A percentile compares a stretch with the other conserved stretches of the same genome.
Evolutionary conservation across 64 coral and sea anemone genomes (phyloP).

Genomic region (Actinia equina): DNA sequence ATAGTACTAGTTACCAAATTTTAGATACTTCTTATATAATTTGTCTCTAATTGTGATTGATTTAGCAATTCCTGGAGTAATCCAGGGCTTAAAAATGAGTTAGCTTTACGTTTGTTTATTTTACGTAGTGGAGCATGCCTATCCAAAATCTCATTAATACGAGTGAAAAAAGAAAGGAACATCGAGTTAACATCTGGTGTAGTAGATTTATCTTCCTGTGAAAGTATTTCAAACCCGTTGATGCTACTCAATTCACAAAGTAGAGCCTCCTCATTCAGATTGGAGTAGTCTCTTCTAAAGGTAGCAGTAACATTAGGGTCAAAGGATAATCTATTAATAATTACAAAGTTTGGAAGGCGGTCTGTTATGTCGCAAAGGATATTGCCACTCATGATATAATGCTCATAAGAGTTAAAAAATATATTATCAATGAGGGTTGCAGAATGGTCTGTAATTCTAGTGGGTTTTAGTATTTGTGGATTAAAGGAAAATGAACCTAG

Average conservation of each 20-base stretch:
- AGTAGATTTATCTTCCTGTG: neutral
- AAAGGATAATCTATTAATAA: too few relatives aligned
- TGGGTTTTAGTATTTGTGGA: conserved; percentile 31
- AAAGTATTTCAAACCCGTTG: too few relatives aligned
- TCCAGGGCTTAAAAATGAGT: neutral
- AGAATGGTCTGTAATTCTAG: conserved; percentile 13
- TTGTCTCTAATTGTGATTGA: conserved; percentile 26
- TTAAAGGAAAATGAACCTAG: conserved; percentile 19
- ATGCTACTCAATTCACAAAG: too few relatives aligned
- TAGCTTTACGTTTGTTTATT: conserved; percentile 1
- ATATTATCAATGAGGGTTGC: conserved; percentile 27
- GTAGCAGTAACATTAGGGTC: too few relatives aligned
- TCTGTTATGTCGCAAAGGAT: too few relatives aligned
- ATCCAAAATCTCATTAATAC: neutral
- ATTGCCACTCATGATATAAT: conserved; percentile 5
- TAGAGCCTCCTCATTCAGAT: too few relatives aligned
- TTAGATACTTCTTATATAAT: conserved; percentile 27
- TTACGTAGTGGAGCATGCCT: neutral
- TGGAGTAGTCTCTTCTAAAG: too few relatives aligned
- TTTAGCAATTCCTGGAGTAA: neutral
- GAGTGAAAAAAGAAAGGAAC: neutral
- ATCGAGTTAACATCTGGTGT: neutral
- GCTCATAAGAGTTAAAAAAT: conserved; percentile 31
- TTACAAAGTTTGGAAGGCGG: too few relatives aligned
- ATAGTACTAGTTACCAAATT: conserved; percentile 15